Conservation (phyloP, 2,797 vertebrate genomes). For the Phrynocephalus vlangalii region DNA sequence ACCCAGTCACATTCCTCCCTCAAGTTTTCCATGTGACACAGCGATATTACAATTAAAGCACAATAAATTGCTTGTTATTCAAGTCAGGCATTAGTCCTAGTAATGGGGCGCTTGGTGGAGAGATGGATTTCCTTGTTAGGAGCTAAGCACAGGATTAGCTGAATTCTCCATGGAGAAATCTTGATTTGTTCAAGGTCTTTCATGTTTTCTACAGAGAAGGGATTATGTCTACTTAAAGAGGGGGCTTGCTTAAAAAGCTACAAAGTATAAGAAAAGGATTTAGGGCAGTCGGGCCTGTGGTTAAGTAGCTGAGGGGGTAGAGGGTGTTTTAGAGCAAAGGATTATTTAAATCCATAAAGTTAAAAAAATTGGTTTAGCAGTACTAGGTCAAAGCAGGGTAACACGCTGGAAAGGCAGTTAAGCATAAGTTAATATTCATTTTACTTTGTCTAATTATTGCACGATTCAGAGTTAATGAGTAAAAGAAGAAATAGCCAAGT, state of each 20-base stretch:
- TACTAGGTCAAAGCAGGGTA: constrained; percentile 83
- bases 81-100: constrained; percentile 87
- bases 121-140: constrained; percentile 90
- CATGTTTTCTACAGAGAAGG: constrained; percentile 89
- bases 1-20: constrained; percentile 75
- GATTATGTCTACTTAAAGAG: constrained; percentile 89
- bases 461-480: constrained; percentile 70
- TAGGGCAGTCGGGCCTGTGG: constrained; percentile 83
- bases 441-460: constrained; percentile 84
- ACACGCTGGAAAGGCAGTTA: constrained; percentile 81
- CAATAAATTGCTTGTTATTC: constrained; percentile 89
- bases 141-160: constrained; percentile 88
- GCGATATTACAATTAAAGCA: constrained; percentile 84
- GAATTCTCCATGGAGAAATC: constrained; percentile 90
- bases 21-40: constrained; percentile 81
- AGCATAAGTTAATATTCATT: constrained; percentile 86
- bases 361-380: constrained; percentile 87
- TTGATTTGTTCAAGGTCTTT: constrained; percentile 92
- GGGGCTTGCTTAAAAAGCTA: constrained; percentile 86
- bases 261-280: constrained; percentile 89
- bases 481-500: constrained; percentile 60
- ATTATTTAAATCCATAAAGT: constrained; percentile 90
- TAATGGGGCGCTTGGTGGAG: constrained; percentile 86
- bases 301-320: constrained; percentile 86
- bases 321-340: constrained; percentile 84